Base-by-base conservation (phyloP, 2,888 invertebrate genomes). In the Amphiduros pacificus region DNA sequence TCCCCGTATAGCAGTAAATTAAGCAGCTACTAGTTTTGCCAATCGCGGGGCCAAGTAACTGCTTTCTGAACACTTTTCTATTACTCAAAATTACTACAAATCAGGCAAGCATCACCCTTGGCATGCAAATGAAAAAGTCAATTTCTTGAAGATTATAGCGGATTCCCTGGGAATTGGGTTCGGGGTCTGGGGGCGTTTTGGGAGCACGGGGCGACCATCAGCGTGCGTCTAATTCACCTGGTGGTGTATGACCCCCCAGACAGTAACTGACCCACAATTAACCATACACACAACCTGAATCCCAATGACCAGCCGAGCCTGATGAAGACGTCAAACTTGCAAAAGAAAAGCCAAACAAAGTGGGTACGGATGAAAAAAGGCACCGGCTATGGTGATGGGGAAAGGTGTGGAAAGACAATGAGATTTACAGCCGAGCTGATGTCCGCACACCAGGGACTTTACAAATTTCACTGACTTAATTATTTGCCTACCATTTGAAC, bases 81-180 rank as follows among this genome's bases (percentile, higher is more conserved):
- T 55, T 55, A 55, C 55, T 29, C 56, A 49, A 40, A 56, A 56
- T 56, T 56, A 56, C 56, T 41, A 24, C 6, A 24, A 27, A 22
- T 40, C 48, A 20, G 11, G 49, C 28, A n/a, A 5, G 49, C 9
- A 27, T 26, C 28, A 49, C 56, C 9, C 20, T 9, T 5, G 14
- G 56, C 26, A 56, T 56, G 41, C 56, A 22, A 26, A 56, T 41
- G 24, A 41, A 44, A 40, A 41, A 40, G 55, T 41, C 55, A 26
- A 24, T 41, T 41, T 29, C 56, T 29, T 29, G 28, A n/a, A n/a
- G n/a, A 14, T 14, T 9, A 36, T 9, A 36, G 36, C 11, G 36
- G 14, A 11, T 36, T 9, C 11, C 14, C 14, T 9, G 36, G 36
- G 36, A 14, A 36, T 9, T 9, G 36, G 36, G 36, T 14, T 9